Base-by-base conservation (phyloP, 1,140 invertebrate genomes). In the Notospermus geniculatus region DNA sequence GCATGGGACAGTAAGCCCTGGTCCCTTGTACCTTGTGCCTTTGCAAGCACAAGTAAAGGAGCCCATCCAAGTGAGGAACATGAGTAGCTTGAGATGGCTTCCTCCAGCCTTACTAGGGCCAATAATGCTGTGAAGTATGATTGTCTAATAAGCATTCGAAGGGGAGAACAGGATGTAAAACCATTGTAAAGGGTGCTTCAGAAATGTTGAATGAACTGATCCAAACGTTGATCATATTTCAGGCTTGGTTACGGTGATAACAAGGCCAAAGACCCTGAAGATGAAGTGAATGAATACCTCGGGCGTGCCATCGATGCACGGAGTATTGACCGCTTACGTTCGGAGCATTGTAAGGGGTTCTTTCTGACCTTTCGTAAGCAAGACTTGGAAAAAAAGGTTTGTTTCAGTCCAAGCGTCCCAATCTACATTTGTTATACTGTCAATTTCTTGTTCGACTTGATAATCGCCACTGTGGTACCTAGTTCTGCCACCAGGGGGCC, bases 271-370 rank as follows among this genome's bases (percentile, higher is more conserved):
- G 76, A 91, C 75, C 89, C 90, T 0, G 90, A 93, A 66, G 92
- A 94, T 63, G 93, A 95, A 82, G 92, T 96, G 0, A 95, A 95
- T 75, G 93, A 96, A 65, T 97, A 97, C 79, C 83, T 97, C 36
- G 91, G 92, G 84, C 87, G 90, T 54, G 93, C 93, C 1, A 97
- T 97, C 62, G 93, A 96, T 80, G 93, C 93, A 0, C 85, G 93
- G n/a, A 93, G 91, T 73, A 93, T 95, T 54, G 92, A 97, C 80
- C 85, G 89, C 55, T 84, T 95, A 11, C 85, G 91, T 36, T 86
- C 88, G 0, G 90, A 95, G 67, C 91, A 95, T 77, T 94, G 92
- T 71, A 86, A 86, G 71, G 82, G 88, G 2, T 91, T 93, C 88
- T 90, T 90, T 1, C 83, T 97, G 19, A 87, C 89, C 55, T 97